A percentile compares a stretch with the other conserved stretches of the same genome.
Evolutionary conservation across 1,140 invertebrate species (phyloP).

Genomic region (Leptinotarsa texana): DNA sequence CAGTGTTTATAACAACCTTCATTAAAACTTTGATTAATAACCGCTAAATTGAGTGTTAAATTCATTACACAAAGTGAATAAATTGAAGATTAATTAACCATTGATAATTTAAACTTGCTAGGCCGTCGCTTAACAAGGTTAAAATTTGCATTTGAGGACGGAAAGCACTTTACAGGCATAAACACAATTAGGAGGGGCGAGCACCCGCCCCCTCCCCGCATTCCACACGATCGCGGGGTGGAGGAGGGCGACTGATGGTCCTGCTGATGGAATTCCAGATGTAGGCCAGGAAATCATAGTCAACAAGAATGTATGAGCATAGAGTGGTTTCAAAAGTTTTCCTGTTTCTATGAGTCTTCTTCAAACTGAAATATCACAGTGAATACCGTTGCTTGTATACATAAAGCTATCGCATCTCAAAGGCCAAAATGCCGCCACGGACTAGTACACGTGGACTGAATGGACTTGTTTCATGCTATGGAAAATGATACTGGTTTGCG

Average conservation of each 20-base stretch:
- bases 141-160: conserved; percentile 60
- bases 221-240: not conserved
- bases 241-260: conserved; percentile 17
- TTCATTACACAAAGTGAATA: conserved; percentile 60
- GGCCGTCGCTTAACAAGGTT: conserved; percentile 57
- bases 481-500: no score
- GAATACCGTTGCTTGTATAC: no score
- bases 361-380: no score
- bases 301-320: no score
- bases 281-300: not conserved
- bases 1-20: conserved; percentile 54
- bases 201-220: conserved; percentile 31
- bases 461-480: no score
- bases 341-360: no score
- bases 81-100: conserved; percentile 61
- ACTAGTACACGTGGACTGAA: no score
- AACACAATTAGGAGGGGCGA: conserved; percentile 55
- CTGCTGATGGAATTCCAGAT: conserved; percentile 15
- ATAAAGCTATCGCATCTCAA: no score
- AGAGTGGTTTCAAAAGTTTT: no score
- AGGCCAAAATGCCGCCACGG: no score
- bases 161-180: conserved; percentile 58
- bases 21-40: conserved; percentile 61
- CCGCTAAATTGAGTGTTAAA: conserved; percentile 60
- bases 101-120: conserved; percentile 59